phyloP scores from a whole-genome alignment of 1,140 invertebrate species.

The Zophobas morio region DNA sequence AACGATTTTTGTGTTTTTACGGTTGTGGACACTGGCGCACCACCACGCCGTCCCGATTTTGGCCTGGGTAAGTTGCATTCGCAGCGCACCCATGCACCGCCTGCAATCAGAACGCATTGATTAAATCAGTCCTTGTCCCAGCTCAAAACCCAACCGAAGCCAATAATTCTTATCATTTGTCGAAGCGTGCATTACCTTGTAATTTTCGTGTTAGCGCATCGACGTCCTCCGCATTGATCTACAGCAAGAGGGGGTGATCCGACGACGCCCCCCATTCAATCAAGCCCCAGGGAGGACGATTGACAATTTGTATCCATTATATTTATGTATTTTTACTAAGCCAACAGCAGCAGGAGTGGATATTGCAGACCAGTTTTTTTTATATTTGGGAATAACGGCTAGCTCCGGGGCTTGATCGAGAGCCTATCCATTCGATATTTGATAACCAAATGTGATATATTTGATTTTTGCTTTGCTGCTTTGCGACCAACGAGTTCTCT shows the following conservation, averaged over 20 bases:
- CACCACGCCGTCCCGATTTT: too few species aligned
- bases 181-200: slow-evolving; percentile 41
- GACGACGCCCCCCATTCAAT: slow-evolving; percentile 54
- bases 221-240: slow-evolving; percentile 39
- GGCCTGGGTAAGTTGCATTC: too few species aligned
- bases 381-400: slow-evolving; percentile 59
- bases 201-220: slow-evolving; percentile 49
- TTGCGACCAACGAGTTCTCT: slow-evolving; percentile 48
- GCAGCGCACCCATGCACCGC: too few species aligned
- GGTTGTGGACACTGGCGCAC: too few species aligned
- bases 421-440: slow-evolving; percentile 58
- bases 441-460: slow-evolving; percentile 63
- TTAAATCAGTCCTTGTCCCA: neutral
- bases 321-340: slow-evolving; percentile 66
- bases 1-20: too few species aligned
- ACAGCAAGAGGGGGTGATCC: slow-evolving; percentile 26
- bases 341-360: slow-evolving; percentile 53
- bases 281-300: slow-evolving; percentile 62
- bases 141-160: slow-evolving; percentile 12
- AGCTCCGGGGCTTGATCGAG: slow-evolving; percentile 48
- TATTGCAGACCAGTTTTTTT: slow-evolving; percentile 56
- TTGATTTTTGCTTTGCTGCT: slow-evolving; percentile 57
- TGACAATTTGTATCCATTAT: slow-evolving; percentile 67
- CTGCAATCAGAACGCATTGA: neutral
- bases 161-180: slow-evolving; percentile 45